Conservation (phyloP, 2,888 invertebrate genomes). For the Brachypterus glaber region DNA sequence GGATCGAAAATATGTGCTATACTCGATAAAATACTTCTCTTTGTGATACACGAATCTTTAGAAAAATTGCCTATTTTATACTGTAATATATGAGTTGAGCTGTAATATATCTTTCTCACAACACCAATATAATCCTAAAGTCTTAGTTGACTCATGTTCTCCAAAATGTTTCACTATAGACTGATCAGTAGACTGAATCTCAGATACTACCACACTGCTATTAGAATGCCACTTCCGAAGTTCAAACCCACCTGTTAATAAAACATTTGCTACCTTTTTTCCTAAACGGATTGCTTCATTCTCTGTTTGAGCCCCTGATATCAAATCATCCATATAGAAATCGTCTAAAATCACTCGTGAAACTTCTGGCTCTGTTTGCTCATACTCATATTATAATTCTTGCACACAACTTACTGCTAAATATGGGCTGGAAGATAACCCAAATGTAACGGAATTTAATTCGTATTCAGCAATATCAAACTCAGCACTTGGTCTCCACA, state of each 20-base stretch:
- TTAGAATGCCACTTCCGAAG: constrained; percentile 11
- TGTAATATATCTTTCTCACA: constrained; percentile 7
- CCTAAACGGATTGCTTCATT: constrained; percentile 5
- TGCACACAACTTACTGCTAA: constrained; percentile 12
- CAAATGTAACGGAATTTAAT: constrained; percentile 21
- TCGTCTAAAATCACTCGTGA: constrained; percentile 6
- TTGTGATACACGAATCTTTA: constrained; percentile 5
- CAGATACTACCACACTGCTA: too few relatives aligned
- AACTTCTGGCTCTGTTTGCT: constrained; percentile 2
- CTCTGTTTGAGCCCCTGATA: constrained; percentile 10
- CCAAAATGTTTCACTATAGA: neutral
- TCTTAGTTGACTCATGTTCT: constrained; percentile 8
- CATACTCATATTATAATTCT: constrained; percentile 7
- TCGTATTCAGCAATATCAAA: constrained; percentile 10
- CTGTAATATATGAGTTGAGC: neutral
- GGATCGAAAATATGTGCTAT: constrained; percentile 15
- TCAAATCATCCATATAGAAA: constrained; percentile 13
- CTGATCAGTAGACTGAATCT: constrained; percentile 1
- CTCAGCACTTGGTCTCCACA: constrained; percentile 12
- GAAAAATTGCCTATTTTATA: too few relatives aligned
- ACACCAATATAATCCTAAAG: constrained; percentile 15
- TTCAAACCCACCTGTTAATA: constrained; percentile 5
- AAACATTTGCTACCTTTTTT: constrained; percentile 3
- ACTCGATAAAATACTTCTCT: constrained; percentile 11
- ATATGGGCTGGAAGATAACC: constrained; percentile 14